Percentiles rank a stretch among this genome's conserved stretches.
These are phyloP conservation scores for Eretmochelys imbricata DNA, from an alignment of 2,113 vertebrate genomes.

Conservation along the genomic window DNA sequence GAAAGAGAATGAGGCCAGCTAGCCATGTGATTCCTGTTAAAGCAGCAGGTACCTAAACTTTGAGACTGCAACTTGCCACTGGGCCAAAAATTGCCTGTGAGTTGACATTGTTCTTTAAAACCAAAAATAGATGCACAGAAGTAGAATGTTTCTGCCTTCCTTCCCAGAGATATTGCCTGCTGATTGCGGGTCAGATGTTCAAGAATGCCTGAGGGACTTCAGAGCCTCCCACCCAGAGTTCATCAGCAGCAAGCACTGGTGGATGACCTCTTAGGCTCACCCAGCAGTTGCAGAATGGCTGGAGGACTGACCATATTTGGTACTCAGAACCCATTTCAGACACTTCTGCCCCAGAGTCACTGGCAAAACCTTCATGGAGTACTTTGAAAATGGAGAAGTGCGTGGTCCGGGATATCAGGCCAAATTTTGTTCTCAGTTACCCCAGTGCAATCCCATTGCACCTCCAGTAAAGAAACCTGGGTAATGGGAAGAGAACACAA, in stretches of 20 bases:
- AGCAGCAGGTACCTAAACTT: not conserved
- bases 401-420: not conserved
- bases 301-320: not conserved
- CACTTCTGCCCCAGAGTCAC: not conserved
- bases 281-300: not conserved
- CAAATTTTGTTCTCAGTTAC: not conserved
- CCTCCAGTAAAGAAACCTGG: not conserved
- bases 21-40: slow-evolving; percentile 20
- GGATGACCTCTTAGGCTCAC: not conserved
- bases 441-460: not conserved
- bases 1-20: slow-evolving; percentile 32
- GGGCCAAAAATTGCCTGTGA: not conserved
- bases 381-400: not conserved
- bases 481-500: not conserved
- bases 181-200: rapidly evolving
- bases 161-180: not conserved
- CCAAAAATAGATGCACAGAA: not conserved
- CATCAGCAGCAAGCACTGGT: not conserved
- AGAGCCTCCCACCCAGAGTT: not conserved
- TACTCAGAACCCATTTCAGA: not conserved
- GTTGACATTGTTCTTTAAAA: not conserved
- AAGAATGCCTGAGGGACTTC: not conserved
- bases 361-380: not conserved
- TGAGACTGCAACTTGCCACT: not conserved
- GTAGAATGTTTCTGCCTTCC: not conserved